Evolutionary conservation across 2,797 vertebrate species (phyloP).

Genomic region (Myotis myotis): DNA sequence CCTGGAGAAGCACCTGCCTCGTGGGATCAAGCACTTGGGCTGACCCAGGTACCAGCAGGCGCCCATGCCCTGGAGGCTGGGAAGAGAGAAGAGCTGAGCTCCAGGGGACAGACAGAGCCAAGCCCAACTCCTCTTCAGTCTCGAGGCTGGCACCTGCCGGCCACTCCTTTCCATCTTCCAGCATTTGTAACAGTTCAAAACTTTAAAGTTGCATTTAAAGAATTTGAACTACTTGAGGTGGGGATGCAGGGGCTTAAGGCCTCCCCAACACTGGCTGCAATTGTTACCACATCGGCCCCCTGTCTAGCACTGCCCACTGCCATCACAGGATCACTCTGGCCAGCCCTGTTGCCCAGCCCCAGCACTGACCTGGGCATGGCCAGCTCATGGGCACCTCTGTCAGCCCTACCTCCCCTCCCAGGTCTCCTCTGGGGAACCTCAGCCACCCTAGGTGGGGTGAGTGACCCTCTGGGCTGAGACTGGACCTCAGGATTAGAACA

Average conservation of each 20-base stretch:
- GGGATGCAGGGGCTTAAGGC: no score
- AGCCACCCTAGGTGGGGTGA: not conserved
- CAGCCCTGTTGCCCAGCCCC: not conserved
- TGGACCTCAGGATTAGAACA: not conserved
- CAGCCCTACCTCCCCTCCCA: not conserved
- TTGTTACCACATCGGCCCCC: not conserved
- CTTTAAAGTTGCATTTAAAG: not conserved
- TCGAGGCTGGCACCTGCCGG: not conserved
- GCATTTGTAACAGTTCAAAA: not conserved
- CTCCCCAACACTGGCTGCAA: not conserved
- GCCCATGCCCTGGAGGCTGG: not conserved
- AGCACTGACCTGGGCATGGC: not conserved
- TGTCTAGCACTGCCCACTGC: not conserved
- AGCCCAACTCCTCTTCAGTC: not conserved
- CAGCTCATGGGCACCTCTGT: no score
- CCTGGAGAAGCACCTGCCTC: fast-evolving
- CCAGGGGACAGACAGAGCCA: not conserved
- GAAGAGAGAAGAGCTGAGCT: no score
- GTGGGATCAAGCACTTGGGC: not conserved
- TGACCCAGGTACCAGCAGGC: not conserved
- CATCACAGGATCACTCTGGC: no score
- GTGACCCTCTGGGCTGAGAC: not conserved
- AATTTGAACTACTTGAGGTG: not conserved
- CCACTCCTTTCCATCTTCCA: not conserved
- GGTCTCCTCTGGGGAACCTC: not conserved